phyloP scores from a whole-genome alignment of 2,113 vertebrate species.

The Cariama cristata region DNA sequence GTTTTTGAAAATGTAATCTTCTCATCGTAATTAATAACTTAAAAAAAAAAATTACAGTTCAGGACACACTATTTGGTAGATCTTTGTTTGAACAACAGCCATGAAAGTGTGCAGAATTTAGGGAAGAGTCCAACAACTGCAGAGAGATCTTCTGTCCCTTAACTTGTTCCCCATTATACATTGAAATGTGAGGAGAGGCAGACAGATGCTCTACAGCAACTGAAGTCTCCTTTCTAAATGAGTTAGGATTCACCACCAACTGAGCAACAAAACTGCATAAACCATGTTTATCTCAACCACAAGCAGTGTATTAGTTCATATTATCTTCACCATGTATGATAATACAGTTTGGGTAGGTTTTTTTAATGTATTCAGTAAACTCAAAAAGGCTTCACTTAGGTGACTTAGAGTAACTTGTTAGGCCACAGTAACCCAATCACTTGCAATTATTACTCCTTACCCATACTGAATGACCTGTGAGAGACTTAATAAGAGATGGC shows the following conservation, averaged over 20 bases:
- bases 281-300: not conserved
- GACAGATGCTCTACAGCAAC: not conserved
- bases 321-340: not conserved
- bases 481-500: not conserved
- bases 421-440: not conserved
- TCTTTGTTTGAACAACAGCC: not conserved
- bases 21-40: not conserved
- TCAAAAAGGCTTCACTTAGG: not conserved
- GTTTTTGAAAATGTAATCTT: not conserved
- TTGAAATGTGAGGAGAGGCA: not conserved
- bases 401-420: not conserved
- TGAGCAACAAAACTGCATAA: not conserved
- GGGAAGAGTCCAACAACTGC: not conserved
- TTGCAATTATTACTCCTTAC: not conserved
- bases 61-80: not conserved
- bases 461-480: not conserved
- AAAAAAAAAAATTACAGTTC: not conserved
- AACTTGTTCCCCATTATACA: not conserved
- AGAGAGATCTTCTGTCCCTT: not conserved
- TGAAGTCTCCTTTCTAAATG: not conserved
- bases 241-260: not conserved
- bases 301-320: not conserved
- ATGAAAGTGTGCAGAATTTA: not conserved
- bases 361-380: not conserved
- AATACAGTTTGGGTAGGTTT: not conserved